These are phyloP conservation scores for Philaethria dido DNA, from an alignment of 2,888 invertebrate genomes.

Conservation along the genomic window DNA sequence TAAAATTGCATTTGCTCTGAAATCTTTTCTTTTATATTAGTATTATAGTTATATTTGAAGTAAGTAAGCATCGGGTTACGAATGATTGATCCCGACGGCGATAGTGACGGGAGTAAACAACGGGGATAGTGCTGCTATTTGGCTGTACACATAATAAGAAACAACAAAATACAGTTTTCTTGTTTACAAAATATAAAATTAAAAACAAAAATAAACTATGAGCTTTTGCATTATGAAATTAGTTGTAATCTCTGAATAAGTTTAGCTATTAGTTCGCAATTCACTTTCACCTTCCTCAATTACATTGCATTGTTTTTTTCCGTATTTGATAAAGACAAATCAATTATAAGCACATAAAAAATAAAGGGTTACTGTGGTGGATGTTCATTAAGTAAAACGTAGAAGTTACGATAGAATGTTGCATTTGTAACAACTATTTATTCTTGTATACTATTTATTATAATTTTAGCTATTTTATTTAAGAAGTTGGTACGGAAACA, in stretches of 20 bases:
- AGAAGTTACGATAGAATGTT: too few species aligned
- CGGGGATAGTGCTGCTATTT: conserved; percentile 32
- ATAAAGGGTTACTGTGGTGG: too few species aligned
- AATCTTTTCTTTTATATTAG: not conserved
- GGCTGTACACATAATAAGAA: not conserved
- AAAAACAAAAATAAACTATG: not conserved
- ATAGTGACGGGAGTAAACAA: conserved; percentile 56
- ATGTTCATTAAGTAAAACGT: too few species aligned
- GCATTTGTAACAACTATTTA: not conserved
- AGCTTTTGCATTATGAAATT: not conserved
- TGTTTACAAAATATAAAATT: not conserved
- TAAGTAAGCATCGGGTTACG: conserved; percentile 48
- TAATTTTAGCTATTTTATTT: not conserved
- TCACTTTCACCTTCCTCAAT: too few species aligned
- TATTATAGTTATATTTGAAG: conserved; percentile 40
- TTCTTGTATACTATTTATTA: not conserved
- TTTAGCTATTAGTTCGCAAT: too few species aligned
- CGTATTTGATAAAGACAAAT: too few species aligned
- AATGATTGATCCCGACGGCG: conserved; percentile 52
- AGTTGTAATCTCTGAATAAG: too few species aligned
- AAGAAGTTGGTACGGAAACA: conserved; percentile 31
- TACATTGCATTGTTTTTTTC: too few species aligned
- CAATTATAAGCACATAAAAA: too few species aligned
- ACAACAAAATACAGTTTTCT: not conserved
- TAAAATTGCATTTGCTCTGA: not conserved